Evolutionary conservation across 2,113 vertebrate genomes (phyloP), one percentile per base, ranked within the genome.

Genomic region (Mystacornis crossleyi): DNA sequence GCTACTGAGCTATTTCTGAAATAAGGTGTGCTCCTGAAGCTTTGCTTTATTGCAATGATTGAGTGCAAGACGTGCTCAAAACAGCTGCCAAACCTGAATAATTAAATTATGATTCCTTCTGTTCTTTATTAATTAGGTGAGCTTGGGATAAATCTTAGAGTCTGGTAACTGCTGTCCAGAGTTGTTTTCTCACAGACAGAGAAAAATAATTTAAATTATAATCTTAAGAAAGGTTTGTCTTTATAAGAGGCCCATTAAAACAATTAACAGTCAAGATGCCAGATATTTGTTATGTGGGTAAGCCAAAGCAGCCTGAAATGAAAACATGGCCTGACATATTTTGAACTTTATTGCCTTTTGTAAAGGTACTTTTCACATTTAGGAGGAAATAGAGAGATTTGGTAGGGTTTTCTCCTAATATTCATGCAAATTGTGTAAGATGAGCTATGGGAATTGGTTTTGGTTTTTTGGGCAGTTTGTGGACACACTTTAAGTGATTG

Each of bases 101-200:
- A 93, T 91, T 90, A 53, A 73, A 77, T 85, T 80, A 45, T 67
- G 34, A 58, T 58, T 72, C 33, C 42, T 70, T 87, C 40, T 74
- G 33, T 72, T 95, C 83, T 72, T 80, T 81, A 60, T 84, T 95
- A 92, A 86, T 81, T 92, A 70, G 40, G 36, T 70, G 40, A 84
- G 7, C 18, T 53, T 55, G 29, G 26, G 10, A 36, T 91, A 48
- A 48, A 93, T 95, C 40, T 75, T 81, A 67, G 83, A 85, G 36
- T 43, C n/a, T 79, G 15, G 10, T 66, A 55, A 55, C 34, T 86
- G 26, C 60, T 70, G 34, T 36, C 31, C 1, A 0, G 26, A 62
- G 24, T 19, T 48, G 6, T 24, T 82, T 89, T 87, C 19, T 10
- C 14, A 73, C 25, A 66, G 45, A 67, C 10, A 48, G 54, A 55